Percentiles rank a stretch among this genome's conserved stretches.
Evolutionary conservation across 2,888 invertebrate genomes (phyloP).

Genomic region (Atherix ibis): DNA sequence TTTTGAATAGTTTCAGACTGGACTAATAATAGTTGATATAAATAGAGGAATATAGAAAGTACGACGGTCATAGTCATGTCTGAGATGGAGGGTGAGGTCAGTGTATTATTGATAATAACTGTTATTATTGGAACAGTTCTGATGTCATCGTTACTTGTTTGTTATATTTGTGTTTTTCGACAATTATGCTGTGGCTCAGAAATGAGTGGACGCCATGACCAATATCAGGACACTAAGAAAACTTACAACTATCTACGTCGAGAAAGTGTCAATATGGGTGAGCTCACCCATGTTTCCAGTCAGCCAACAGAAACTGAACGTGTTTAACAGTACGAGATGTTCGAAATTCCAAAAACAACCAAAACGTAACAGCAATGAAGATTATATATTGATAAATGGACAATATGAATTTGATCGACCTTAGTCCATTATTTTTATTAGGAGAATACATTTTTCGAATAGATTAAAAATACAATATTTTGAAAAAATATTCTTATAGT

Average conservation of each 20-base stretch:
- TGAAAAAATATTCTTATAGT: too few relatives aligned
- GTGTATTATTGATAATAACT: conserved; percentile 41
- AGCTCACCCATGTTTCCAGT: conserved; percentile 41
- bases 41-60: too few relatives aligned
- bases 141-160: conserved; percentile 45
- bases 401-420: too few relatives aligned
- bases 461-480: too few relatives aligned
- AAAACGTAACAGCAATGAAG: too few relatives aligned
- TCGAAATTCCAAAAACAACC: too few relatives aligned
- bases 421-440: too few relatives aligned
- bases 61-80: too few relatives aligned
- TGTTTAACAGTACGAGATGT: conserved; percentile 22
- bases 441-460: too few relatives aligned
- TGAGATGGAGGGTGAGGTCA: conserved; percentile 40
- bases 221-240: conserved; percentile 10
- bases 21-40: too few relatives aligned
- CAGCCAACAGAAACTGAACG: conserved; percentile 44
- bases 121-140: conserved; percentile 42
- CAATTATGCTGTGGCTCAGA: conserved; percentile 42
- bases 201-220: conserved; percentile 20
- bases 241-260: conserved; percentile 17
- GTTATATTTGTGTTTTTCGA: conserved; percentile 49
- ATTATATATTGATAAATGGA: too few relatives aligned
- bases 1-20: too few relatives aligned
- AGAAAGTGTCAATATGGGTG: conserved; percentile 43